These are phyloP conservation scores for Hippasteria phrygiana DNA, from an alignment of 53 echinoderm and acorn worm species.

Conservation along the genomic window DNA sequence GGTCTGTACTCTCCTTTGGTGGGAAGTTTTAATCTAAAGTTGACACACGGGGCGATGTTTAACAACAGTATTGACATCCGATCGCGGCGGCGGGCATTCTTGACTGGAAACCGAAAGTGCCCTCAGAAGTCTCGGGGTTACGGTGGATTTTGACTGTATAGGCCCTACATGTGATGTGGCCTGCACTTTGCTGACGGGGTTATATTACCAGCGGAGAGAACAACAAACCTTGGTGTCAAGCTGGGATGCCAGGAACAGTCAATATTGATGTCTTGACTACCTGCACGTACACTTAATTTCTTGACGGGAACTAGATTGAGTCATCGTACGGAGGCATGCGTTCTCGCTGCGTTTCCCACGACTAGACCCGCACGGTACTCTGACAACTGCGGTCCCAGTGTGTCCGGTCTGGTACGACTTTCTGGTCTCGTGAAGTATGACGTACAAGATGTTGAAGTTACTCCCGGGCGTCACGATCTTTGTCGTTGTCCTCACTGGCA, in stretches of 20 bases:
- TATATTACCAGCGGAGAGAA: conserved; percentile 27
- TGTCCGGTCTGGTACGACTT: not conserved
- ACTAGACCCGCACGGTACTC: no score
- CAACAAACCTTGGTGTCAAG: conserved; percentile 25
- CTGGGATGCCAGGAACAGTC: conserved; percentile 16
- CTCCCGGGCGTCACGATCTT: not conserved
- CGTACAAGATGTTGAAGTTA: not conserved
- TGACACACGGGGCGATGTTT: not conserved
- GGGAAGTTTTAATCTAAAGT: conserved; percentile 1
- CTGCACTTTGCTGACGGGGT: conserved; percentile 14
- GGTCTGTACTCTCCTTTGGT: not conserved
- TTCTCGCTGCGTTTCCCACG: conserved; percentile 16
- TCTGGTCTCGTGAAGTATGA: not conserved
- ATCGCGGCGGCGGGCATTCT: not conserved
- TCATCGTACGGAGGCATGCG: conserved; percentile 23
- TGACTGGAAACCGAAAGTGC: conserved; percentile 48
- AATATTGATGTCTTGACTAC: conserved; percentile 22
- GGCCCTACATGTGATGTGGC: not conserved
- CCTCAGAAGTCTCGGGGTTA: not conserved
- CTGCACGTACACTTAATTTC: not conserved
- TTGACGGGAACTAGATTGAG: not conserved
- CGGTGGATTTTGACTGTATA: conserved; percentile 16
- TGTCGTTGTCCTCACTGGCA: conserved; percentile 15
- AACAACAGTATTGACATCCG: not conserved
- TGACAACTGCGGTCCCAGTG: not conserved